These are phyloP conservation scores for Hipparchia semele DNA, from an alignment of 2,888 invertebrate genomes.

Conservation along the genomic window DNA sequence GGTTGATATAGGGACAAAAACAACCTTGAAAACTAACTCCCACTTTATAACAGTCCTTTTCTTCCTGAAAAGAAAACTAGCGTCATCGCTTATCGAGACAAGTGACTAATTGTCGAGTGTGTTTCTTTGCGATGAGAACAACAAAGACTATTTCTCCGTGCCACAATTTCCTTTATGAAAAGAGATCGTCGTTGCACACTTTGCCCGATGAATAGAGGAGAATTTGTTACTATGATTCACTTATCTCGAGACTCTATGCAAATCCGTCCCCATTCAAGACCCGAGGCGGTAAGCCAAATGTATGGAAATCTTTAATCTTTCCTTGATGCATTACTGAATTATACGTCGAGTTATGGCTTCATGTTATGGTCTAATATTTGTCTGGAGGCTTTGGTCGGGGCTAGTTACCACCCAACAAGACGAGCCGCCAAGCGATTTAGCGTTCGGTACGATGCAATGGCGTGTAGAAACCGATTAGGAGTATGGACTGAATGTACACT, in stretches of 20 bases:
- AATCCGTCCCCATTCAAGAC: background rate
- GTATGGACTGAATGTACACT: too few species aligned
- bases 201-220: background rate
- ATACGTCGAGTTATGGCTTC: background rate
- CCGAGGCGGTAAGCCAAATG: background rate
- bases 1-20: too few species aligned
- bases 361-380: background rate
- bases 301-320: background rate
- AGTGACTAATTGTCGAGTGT: background rate
- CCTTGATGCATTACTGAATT: too few species aligned
- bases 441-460: too few species aligned
- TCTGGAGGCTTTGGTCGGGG: too few species aligned
- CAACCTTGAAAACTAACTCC: too few species aligned
- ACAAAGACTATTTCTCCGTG: background rate
- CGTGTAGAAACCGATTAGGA: too few species aligned
- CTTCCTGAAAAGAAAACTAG: background rate
- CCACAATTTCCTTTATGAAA: background rate
- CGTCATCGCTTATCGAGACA: background rate
- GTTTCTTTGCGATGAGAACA: background rate
- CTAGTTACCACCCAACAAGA: too few species aligned
- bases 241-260: background rate
- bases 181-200: background rate
- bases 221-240: slow-evolving; percentile 1
- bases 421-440: too few species aligned
- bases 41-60: background rate